Conservation (phyloP, 2,797 vertebrate genomes). For the Aeoliscus strigatus region DNA sequence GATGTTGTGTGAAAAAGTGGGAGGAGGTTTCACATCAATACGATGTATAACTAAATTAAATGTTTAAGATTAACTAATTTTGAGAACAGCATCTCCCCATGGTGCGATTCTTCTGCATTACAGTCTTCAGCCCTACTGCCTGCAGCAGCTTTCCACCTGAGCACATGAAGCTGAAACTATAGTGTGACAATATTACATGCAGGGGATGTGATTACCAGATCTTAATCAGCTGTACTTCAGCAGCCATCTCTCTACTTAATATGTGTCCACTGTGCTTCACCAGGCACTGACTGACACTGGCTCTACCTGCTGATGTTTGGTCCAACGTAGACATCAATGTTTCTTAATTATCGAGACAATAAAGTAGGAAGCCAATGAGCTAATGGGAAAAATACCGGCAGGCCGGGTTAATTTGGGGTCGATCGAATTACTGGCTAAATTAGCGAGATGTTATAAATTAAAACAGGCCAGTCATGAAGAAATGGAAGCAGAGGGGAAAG, state of each 20-base stretch:
- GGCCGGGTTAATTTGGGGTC: slow-evolving; percentile 73
- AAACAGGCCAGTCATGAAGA: slow-evolving; percentile 50
- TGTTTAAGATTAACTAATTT: slow-evolving; percentile 21
- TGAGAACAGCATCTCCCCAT: slow-evolving; percentile 12
- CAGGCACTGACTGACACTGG: slow-evolving; percentile 37
- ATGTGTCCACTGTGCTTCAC: slow-evolving; percentile 45
- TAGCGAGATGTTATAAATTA: slow-evolving; percentile 67
- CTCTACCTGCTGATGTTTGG: slow-evolving; percentile 48
- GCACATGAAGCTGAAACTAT: slow-evolving; percentile 36
- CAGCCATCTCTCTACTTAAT: slow-evolving; percentile 52
- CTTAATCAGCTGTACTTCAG: slow-evolving; percentile 68
- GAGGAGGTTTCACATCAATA: slow-evolving; percentile 17
- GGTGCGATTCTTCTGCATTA: too few species aligned
- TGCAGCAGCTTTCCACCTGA: slow-evolving; percentile 17
- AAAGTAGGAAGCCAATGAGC: slow-evolving; percentile 41
- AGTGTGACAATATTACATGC: slow-evolving; percentile 51
- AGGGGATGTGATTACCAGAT: slow-evolving; percentile 68
- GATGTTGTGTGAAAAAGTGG: slow-evolving; percentile 38
- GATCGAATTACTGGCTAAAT: slow-evolving; percentile 72
- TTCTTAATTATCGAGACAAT: slow-evolving; percentile 73
- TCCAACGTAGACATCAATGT: slow-evolving; percentile 60
- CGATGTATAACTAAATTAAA: slow-evolving; percentile 19
- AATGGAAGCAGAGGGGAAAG: slow-evolving; percentile 38
- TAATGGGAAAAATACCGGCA: slow-evolving; percentile 67
- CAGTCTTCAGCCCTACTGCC: not conserved